phyloP scores from a whole-genome alignment of 2,797 vertebrate genomes.

The Microhierax caerulescens region DNA sequence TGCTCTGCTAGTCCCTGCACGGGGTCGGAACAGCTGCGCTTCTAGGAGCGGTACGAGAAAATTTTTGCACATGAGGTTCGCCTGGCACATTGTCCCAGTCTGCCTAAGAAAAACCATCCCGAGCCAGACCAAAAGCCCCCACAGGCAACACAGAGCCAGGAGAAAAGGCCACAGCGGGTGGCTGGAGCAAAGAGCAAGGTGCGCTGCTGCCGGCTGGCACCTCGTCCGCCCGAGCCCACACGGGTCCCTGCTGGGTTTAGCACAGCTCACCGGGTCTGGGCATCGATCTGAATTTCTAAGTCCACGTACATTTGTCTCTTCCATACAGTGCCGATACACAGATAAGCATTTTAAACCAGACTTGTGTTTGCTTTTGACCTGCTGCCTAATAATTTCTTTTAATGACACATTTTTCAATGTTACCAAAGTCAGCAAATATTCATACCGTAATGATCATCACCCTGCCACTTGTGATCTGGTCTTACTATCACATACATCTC shows the following conservation, averaged over 20 bases:
- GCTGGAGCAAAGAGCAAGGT: neutral
- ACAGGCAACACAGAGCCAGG: neutral
- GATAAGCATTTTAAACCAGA: neutral
- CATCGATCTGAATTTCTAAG: neutral
- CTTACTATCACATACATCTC: neutral
- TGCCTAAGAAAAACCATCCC: neutral
- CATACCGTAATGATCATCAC: neutral
- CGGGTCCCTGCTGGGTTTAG: neutral
- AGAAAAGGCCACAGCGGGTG: neutral
- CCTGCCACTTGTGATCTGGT: neutral
- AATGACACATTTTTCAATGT: neutral
- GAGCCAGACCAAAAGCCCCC: neutral
- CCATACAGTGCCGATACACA: neutral
- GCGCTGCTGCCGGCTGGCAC: neutral
- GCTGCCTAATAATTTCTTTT: neutral
- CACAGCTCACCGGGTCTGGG: neutral
- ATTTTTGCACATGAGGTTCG: neutral
- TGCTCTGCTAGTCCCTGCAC: neutral
- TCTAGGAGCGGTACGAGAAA: neutral
- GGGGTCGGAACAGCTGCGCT: neutral
- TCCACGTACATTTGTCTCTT: neutral
- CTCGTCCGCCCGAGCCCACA: neutral
- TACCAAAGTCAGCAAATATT: rapidly evolving
- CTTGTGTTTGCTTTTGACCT: neutral
- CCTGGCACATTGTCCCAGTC: neutral